Percentiles rank a stretch among this genome's conserved stretches.
Evolutionary conservation across 92 coral and sea anemone species (phyloP).

Genomic region (Parazoanthus atlanticus): DNA sequence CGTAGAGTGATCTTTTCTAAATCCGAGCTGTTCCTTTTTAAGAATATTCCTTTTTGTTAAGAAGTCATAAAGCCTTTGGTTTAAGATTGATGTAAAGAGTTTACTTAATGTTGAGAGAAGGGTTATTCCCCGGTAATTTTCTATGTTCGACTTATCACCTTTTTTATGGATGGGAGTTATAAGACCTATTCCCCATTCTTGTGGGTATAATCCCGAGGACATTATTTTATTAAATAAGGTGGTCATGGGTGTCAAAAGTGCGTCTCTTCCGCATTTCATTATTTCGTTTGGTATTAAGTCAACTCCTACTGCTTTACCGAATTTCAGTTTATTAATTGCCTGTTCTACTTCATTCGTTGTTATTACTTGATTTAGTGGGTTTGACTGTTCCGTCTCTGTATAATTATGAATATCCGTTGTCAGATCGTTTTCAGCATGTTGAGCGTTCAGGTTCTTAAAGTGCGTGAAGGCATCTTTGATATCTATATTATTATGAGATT

Average conservation of each 20-base stretch:
- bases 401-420: conserved; percentile 6
- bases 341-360: conserved; percentile 3
- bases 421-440: conserved; percentile 16
- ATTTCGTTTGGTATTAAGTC: conserved; percentile 50
- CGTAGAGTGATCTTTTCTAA: conserved; percentile 47
- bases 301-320: conserved; percentile 21
- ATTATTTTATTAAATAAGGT: conserved; percentile 47
- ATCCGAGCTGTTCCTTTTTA: conserved; percentile 45
- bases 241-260: conserved; percentile 20
- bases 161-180: conserved; percentile 57
- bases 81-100: conserved; percentile 44
- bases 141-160: conserved; percentile 36
- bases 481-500: conserved; percentile 13
- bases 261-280: conserved; percentile 41
- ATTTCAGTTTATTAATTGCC: conserved; percentile 20
- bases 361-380: neutral
- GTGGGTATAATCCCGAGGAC: conserved; percentile 34
- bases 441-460: conserved; percentile 27
- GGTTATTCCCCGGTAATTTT: conserved; percentile 54
- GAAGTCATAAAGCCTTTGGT: conserved; percentile 48
- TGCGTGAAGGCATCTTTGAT: conserved; percentile 4
- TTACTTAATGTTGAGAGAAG: conserved; percentile 46
- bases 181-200: conserved; percentile 40
- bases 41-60: conserved; percentile 31
- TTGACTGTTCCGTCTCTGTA: neutral